Conservation (phyloP, 2,888 invertebrate genomes). For the Carcina quercana region DNA sequence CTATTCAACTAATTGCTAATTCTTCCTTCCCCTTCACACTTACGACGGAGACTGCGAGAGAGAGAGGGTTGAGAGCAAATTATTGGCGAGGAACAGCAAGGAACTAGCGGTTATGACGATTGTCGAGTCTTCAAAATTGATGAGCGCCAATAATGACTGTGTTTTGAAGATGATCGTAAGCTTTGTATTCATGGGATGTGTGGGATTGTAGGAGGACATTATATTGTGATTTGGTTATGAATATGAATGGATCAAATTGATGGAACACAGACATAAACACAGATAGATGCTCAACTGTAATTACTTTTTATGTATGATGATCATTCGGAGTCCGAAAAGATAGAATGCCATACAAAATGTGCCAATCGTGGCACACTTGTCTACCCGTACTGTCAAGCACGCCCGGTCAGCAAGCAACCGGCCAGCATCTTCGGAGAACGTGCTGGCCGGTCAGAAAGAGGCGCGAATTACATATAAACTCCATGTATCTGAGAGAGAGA, state of each 20-base stretch:
- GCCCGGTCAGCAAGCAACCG: no score
- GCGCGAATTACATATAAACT: no score
- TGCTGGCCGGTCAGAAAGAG: no score
- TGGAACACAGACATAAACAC: no score
- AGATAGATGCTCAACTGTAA: no score
- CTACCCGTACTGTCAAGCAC: no score
- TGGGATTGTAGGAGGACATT: neutral
- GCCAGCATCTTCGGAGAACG: no score
- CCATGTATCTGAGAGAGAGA: no score
- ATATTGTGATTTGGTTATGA: neutral
- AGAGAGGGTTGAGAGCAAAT: constrained; percentile 16
- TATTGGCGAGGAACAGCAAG: constrained; percentile 18
- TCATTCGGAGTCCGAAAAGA: no score
- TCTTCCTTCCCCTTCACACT: constrained; percentile 19
- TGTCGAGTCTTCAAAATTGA: constrained; percentile 39
- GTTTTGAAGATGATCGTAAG: constrained; percentile 11
- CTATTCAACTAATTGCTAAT: constrained; percentile 38
- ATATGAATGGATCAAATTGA: neutral
- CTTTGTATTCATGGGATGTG: constrained; percentile 10
- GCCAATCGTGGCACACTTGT: no score
- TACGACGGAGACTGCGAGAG: constrained; percentile 1
- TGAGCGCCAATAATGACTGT: constrained; percentile 30
- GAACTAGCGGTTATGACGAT: constrained; percentile 23
- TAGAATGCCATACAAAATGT: no score
- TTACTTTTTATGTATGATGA: no score